A percentile compares a stretch with the other conserved stretches of the same genome.
Evolutionary conservation across 2,888 invertebrate species (phyloP).

Genomic region (Leuctra nigra): DNA sequence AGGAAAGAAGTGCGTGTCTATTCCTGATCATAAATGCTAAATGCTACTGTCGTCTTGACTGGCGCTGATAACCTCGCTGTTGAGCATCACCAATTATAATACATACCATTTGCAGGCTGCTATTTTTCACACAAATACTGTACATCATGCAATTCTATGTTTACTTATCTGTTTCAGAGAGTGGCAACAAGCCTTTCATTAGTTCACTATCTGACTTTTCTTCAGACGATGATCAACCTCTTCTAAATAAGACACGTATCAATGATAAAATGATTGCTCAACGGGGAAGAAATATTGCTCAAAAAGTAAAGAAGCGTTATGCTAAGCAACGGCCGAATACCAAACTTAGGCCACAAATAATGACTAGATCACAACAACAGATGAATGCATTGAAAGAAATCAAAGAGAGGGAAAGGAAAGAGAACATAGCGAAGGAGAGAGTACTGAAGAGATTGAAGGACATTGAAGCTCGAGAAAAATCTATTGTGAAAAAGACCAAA

Average conservation of each 20-base stretch:
- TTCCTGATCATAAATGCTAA: background rate
- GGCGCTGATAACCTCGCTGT: too few relatives aligned
- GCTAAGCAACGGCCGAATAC: conserved; percentile 15
- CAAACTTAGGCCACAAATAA: conserved; percentile 25
- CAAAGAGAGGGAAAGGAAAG: background rate
- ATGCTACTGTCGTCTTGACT: background rate
- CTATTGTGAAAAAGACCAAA: background rate
- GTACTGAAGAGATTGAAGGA: background rate
- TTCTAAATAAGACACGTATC: conserved; percentile 32
- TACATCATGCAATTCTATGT: background rate
- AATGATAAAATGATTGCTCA: background rate
- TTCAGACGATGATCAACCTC: conserved; percentile 49
- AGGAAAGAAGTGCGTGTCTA: background rate
- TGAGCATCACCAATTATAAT: too few relatives aligned
- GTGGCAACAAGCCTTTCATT: conserved; percentile 22
- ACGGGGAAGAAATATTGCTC: background rate
- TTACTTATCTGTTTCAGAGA: conserved; percentile 10
- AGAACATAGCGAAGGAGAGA: background rate
- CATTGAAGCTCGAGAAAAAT: background rate
- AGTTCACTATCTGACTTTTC: conserved; percentile 41
- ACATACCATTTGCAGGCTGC: too few relatives aligned
- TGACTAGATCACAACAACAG: conserved; percentile 26
- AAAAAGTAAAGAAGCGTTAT: conserved; percentile 7
- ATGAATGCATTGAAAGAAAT: conserved; percentile 5
- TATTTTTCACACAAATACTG: too few relatives aligned